A percentile compares a stretch with the other conserved stretches of the same genome.
These are phyloP conservation scores for Parascotia fuliginaria DNA, from an alignment of 2,888 invertebrate species.

Conservation along the genomic window DNA sequence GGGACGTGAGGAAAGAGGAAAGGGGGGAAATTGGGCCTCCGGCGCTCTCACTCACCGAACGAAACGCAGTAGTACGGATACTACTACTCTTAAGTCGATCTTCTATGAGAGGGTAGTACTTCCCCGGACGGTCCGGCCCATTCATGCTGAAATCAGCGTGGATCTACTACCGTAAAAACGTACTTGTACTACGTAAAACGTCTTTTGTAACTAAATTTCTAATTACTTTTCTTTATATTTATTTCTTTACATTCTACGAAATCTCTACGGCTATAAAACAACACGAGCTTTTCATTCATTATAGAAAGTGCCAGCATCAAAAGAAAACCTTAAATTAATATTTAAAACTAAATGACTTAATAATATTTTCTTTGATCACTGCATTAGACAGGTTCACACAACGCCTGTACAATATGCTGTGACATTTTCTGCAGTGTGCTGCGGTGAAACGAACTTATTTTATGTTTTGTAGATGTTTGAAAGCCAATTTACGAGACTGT, in stretches of 20 bases:
- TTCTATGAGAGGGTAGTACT: too few relatives aligned
- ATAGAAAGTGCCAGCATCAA: neutral
- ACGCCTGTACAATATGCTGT: conserved; percentile 33
- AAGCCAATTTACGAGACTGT: conserved; percentile 59
- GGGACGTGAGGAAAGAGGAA: too few relatives aligned
- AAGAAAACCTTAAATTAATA: conserved; percentile 12
- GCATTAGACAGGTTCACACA: conserved; percentile 20
- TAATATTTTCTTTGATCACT: conserved; percentile 25
- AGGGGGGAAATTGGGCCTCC: too few relatives aligned
- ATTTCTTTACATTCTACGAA: neutral
- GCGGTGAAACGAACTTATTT: conserved; percentile 42
- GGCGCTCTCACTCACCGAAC: too few relatives aligned
- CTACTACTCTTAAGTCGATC: too few relatives aligned
- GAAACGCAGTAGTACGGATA: too few relatives aligned
- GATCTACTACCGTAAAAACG: too few relatives aligned
- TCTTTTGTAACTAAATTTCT: too few relatives aligned
- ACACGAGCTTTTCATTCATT: neutral
- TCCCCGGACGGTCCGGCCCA: too few relatives aligned
- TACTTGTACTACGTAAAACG: too few relatives aligned
- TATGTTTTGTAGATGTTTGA: conserved; percentile 55
- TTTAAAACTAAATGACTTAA: conserved; percentile 14
- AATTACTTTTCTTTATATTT: too few relatives aligned
- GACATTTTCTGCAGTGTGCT: conserved; percentile 37
- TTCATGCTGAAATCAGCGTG: too few relatives aligned
- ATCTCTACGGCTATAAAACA: neutral